Conservation (phyloP, 2,113 vertebrate genomes). For the Odocoileus hemionus region DNA sequence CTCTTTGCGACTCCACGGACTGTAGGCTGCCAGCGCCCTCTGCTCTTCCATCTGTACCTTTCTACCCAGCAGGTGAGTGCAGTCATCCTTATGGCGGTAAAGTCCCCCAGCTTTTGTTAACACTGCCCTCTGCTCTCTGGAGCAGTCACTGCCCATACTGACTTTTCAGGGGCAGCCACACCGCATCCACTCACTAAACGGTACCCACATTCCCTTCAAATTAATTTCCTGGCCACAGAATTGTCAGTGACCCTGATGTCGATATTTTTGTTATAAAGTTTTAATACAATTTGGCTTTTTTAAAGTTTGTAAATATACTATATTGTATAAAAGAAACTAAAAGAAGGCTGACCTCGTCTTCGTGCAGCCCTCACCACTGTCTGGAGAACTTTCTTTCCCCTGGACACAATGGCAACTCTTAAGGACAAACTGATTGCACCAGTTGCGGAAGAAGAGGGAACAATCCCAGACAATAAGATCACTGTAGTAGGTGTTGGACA, state of each 20-base stretch:
- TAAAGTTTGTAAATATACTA: background rate
- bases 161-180: background rate
- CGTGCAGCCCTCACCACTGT: too few species aligned
- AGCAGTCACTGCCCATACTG: background rate
- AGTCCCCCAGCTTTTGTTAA: background rate
- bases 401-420: too few species aligned
- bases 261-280: background rate
- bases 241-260: background rate
- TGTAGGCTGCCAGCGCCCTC: background rate
- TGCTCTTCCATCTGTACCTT: accelerated
- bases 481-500: too few species aligned
- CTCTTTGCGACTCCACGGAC: background rate
- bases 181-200: accelerated
- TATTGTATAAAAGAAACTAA: background rate
- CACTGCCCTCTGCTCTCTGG: background rate
- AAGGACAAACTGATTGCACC: too few species aligned
- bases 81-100: accelerated
- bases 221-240: background rate
- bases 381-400: too few species aligned
- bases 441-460: too few species aligned
- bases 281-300: background rate
- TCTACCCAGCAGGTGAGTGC: accelerated
- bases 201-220: background rate
- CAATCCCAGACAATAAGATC: too few species aligned
- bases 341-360: background rate